phyloP scores from a whole-genome alignment of 2,888 invertebrate species.

The Hypomecis atomaria region DNA sequence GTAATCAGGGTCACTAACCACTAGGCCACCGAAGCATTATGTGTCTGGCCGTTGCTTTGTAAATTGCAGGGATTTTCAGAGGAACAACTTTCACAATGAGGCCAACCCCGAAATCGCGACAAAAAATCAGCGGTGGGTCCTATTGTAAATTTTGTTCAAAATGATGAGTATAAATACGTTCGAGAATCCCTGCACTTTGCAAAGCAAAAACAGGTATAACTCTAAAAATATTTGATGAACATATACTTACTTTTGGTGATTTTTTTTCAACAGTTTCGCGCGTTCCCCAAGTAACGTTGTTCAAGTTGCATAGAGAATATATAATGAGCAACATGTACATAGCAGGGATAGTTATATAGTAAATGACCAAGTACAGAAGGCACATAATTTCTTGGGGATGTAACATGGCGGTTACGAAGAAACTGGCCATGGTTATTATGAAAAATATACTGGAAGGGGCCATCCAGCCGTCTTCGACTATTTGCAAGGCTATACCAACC shows the following conservation, averaged over 20 bases:
- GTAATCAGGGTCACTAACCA: too few relatives aligned
- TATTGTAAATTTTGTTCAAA: too few relatives aligned
- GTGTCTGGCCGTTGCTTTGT: too few relatives aligned
- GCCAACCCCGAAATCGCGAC: too few relatives aligned
- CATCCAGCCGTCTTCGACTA: slow-evolving; percentile 90
- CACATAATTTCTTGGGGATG: slow-evolving; percentile 92
- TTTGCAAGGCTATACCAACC: slow-evolving; percentile 91
- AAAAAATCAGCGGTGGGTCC: too few relatives aligned
- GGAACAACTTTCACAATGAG: too few relatives aligned
- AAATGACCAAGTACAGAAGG: slow-evolving; percentile 90
- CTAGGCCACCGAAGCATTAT: too few relatives aligned
- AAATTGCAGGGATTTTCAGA: too few relatives aligned
- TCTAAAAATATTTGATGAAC: background rate
- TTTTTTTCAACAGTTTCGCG: slow-evolving; percentile 88
- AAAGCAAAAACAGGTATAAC: too few relatives aligned
- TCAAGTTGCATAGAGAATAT: slow-evolving; percentile 96
- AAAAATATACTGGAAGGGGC: slow-evolving; percentile 95
- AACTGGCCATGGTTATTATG: slow-evolving; percentile 88
- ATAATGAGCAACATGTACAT: slow-evolving; percentile 97
- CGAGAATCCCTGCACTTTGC: too few relatives aligned
- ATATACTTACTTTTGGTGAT: slow-evolving; percentile 62
- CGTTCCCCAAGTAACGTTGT: slow-evolving; percentile 97
- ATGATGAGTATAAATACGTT: too few relatives aligned
- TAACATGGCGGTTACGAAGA: slow-evolving; percentile 86
- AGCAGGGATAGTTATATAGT: slow-evolving; percentile 94